These are phyloP conservation scores for Eriocheir sinensis DNA, from an alignment of 1,140 invertebrate species.

Conservation along the genomic window DNA sequence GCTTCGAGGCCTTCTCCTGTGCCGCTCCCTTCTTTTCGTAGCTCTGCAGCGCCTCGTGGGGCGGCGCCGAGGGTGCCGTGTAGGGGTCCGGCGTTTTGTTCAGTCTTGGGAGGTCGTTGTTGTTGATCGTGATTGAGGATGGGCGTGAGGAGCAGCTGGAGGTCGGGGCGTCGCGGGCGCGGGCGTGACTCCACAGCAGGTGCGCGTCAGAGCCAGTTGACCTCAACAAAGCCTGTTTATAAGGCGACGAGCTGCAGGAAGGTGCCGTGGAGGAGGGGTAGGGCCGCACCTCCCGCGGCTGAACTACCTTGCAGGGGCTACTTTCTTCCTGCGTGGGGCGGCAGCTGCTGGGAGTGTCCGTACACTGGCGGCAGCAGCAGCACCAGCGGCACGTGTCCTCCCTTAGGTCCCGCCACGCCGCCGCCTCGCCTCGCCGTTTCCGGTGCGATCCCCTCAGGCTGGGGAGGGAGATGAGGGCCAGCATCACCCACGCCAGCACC, in stretches of 20 bases:
- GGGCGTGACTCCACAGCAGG: slow-evolving; percentile 82
- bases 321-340: neutral
- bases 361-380: neutral
- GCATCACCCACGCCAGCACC: slow-evolving; percentile 42
- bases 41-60: slow-evolving; percentile 35
- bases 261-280: slow-evolving; percentile 39
- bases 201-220: slow-evolving; percentile 81
- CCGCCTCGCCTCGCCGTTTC: neutral
- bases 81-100: slow-evolving; percentile 81
- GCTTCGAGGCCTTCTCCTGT: neutral
- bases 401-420: neutral
- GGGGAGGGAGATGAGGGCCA: slow-evolving; percentile 38
- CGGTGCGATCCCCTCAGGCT: neutral
- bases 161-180: slow-evolving; percentile 81
- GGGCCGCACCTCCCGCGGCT: neutral
- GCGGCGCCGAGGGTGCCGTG: slow-evolving; percentile 38
- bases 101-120: slow-evolving; percentile 92
- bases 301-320: neutral
- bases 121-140: slow-evolving; percentile 89
- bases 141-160: slow-evolving; percentile 80
- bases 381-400: neutral
- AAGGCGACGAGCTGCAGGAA: slow-evolving; percentile 80
- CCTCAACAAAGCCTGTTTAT: slow-evolving; percentile 83
- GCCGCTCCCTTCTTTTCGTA: slow-evolving; percentile 28
- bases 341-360: neutral